Evolutionary conservation across 2,797 vertebrate genomes (phyloP).

Genomic region (Mus caroli): DNA sequence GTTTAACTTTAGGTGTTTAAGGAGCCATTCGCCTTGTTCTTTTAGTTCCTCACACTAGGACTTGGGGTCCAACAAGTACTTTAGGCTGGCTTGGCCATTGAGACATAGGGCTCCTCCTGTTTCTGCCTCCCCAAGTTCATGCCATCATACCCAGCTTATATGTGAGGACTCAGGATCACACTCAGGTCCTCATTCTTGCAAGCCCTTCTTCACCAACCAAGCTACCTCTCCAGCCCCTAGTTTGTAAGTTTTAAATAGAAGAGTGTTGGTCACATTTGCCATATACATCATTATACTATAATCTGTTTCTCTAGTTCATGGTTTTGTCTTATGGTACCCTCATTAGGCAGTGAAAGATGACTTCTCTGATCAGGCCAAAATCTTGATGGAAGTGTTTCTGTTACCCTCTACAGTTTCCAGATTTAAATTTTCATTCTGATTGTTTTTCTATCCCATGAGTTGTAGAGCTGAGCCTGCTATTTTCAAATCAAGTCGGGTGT

Average conservation of each 20-base stretch:
- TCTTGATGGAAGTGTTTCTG: neutral
- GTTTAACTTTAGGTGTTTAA: neutral
- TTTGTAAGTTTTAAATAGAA: neutral
- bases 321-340: neutral
- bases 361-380: neutral
- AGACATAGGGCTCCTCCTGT: neutral
- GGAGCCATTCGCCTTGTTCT: neutral
- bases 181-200: neutral
- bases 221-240: neutral
- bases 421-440: neutral
- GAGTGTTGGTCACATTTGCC: accelerated
- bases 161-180: neutral
- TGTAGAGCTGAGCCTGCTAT: neutral
- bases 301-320: neutral
- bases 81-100: neutral
- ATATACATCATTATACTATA: accelerated
- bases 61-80: neutral
- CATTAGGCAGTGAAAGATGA: neutral
- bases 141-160: neutral
- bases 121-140: neutral
- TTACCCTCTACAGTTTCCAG: neutral
- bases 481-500: neutral
- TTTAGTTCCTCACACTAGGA: neutral
- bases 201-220: neutral
- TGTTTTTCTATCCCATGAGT: neutral